Percentiles rank a stretch among this genome's conserved stretches.
These are phyloP conservation scores for Epinotia brunnichana DNA, from an alignment of 2,888 invertebrate genomes.

Conservation along the genomic window DNA sequence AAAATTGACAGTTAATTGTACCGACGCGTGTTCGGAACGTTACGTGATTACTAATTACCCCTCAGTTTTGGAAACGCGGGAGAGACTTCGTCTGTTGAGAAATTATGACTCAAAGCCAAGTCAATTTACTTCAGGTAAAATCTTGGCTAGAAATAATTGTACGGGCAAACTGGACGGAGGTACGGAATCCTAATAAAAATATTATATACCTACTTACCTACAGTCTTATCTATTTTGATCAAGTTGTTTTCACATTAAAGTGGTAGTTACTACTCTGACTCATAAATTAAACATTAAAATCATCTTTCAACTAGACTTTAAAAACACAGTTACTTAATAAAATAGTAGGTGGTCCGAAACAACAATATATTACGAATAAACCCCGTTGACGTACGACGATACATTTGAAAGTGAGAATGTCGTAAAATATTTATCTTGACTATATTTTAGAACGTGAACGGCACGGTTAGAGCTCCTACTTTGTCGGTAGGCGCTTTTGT, in stretches of 20 bases:
- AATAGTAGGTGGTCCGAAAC: constrained; percentile 43
- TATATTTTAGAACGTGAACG: constrained; percentile 57
- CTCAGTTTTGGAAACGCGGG: too few relatives aligned
- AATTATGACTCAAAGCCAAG: too few relatives aligned
- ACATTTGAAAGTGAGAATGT: constrained; percentile 46
- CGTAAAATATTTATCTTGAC: constrained; percentile 58
- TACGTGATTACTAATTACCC: too few relatives aligned
- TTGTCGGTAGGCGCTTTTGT: constrained; percentile 51
- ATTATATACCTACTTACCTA: not conserved
- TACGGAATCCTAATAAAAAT: not conserved
- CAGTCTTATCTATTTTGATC: not conserved
- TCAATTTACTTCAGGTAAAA: too few relatives aligned
- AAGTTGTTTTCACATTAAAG: not conserved
- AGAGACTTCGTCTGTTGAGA: too few relatives aligned
- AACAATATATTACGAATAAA: constrained; percentile 57
- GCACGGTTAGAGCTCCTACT: constrained; percentile 54
- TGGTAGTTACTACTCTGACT: not conserved
- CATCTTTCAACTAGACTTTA: constrained; percentile 30
- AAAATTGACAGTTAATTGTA: too few relatives aligned
- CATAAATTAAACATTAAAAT: constrained; percentile 26
- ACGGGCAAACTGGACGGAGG: too few relatives aligned
- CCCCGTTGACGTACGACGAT: constrained; percentile 58
- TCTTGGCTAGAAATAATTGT: too few relatives aligned
- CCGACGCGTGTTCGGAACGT: too few relatives aligned
- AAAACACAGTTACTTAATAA: constrained; percentile 35